Percentiles rank a stretch among this genome's conserved stretches.
These are phyloP conservation scores for Ptyas mucosa DNA, from an alignment of 2,113 vertebrate species.

Conservation along the genomic window DNA sequence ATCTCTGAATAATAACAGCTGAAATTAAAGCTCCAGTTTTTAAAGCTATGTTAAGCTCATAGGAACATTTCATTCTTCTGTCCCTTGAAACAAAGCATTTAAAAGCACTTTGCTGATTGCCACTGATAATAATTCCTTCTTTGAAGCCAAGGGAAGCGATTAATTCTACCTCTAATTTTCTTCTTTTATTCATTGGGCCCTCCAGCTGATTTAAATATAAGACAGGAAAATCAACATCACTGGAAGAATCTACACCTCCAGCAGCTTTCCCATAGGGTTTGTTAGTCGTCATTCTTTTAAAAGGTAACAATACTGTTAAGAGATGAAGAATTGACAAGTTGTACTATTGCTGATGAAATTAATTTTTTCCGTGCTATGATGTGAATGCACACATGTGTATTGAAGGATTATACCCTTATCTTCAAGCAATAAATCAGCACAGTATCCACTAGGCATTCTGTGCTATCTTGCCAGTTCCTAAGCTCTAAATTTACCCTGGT, in stretches of 20 bases:
- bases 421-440: neutral
- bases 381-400: neutral
- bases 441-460: neutral
- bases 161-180: slow-evolving; percentile 3
- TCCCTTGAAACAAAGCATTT: slow-evolving; percentile 48
- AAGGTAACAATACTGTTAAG: neutral
- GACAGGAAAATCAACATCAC: neutral
- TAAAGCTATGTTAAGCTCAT: neutral
- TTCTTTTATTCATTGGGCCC: neutral
- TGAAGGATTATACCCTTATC: neutral
- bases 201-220: slow-evolving; percentile 1
- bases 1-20: slow-evolving; percentile 29
- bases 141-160: neutral
- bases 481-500: neutral
- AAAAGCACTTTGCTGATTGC: slow-evolving; percentile 35
- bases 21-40: neutral
- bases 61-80: neutral
- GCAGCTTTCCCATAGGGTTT: neutral
- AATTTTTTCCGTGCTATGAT: neutral
- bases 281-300: neutral
- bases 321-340: neutral
- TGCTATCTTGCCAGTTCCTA: neutral
- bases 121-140: neutral
- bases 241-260: no score
- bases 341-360: neutral